Base-by-base conservation (phyloP, 1,140 invertebrate species). In the Trichogramma pretiosum region DNA sequence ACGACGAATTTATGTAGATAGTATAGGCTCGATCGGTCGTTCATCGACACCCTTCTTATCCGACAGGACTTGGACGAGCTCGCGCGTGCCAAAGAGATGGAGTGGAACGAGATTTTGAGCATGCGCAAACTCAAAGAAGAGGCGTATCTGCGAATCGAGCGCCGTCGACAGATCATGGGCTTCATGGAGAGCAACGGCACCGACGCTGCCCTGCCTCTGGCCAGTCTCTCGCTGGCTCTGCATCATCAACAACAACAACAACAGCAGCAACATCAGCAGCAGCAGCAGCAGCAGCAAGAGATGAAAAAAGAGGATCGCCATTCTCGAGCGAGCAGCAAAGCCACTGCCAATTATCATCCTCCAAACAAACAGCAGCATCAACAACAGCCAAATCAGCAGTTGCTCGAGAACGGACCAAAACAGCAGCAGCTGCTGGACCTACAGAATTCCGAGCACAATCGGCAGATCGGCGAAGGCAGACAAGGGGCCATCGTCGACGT, bases 71-170 rank as follows among this genome's bases (percentile, higher is more conserved):
- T 89, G 36, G 73, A 79, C 36, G 80, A 83, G 52, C 58, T 87
- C 11, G 77, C 83, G 2, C 76, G 78, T 54, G 78, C 81, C 56
- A 89, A 88, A 63, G 87, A 89, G 72, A 76, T 81, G 50, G 86
- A 90, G 65, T 89, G 86, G 86, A 88, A 89, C 57, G 80, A 84
- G 36, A 81, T 90, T 22, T 59, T 89, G 7, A 78, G 83, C 58
- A 68, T 87, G 52, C 84, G 83, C 58, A 89, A 88, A 60, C 71
- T 88, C 0, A 89, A 89, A 68, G 86, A 90, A 61, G 84, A 89
- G 59, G 79, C 85, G 13, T 70, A 85, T 40, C 64, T 83, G 13
- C 65, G 84, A 45, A 66, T 88, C 3, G 68, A 83, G 47, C 74
- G 85, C 40, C 76, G 79, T 48, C 77, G 79, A 55, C 79, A 84